Conservation (phyloP, 2,888 invertebrate species). For the Cryptocheilus praepositus region DNA sequence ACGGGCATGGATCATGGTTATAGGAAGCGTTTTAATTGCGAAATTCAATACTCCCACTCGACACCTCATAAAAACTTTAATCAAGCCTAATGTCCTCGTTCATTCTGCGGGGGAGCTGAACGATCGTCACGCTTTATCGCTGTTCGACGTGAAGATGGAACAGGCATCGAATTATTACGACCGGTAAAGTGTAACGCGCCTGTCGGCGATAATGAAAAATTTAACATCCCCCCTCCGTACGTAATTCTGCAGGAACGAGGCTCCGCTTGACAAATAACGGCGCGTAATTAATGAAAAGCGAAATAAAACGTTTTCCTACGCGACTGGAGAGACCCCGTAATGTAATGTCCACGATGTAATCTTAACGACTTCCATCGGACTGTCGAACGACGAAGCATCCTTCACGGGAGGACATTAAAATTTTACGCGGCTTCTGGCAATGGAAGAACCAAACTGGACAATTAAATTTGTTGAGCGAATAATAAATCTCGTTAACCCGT, state of each 20-base stretch:
- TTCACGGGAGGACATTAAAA: too few species aligned
- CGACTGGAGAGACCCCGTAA: neutral
- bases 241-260: constrained; percentile 9
- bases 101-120: constrained; percentile 40
- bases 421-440: too few species aligned
- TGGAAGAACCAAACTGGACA: too few species aligned
- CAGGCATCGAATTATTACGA: constrained; percentile 45
- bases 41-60: constrained; percentile 53
- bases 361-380: too few species aligned
- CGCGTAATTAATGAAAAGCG: constrained; percentile 30
- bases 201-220: constrained; percentile 42
- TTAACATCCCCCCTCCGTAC: constrained; percentile 27
- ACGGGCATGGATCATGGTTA: constrained; percentile 10
- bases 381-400: too few species aligned
- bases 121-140: constrained; percentile 50
- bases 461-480: too few species aligned
- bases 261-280: constrained; percentile 30
- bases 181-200: constrained; percentile 14
- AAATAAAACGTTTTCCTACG: constrained; percentile 16
- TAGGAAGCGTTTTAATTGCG: constrained; percentile 56
- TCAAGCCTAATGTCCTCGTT: constrained; percentile 58
- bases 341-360: too few species aligned
- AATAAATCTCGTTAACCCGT: too few species aligned
- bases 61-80: constrained; percentile 66
- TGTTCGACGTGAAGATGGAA: constrained; percentile 42